Conservation (phyloP, 2,888 invertebrate genomes). For the Polymixis flavicincta region DNA sequence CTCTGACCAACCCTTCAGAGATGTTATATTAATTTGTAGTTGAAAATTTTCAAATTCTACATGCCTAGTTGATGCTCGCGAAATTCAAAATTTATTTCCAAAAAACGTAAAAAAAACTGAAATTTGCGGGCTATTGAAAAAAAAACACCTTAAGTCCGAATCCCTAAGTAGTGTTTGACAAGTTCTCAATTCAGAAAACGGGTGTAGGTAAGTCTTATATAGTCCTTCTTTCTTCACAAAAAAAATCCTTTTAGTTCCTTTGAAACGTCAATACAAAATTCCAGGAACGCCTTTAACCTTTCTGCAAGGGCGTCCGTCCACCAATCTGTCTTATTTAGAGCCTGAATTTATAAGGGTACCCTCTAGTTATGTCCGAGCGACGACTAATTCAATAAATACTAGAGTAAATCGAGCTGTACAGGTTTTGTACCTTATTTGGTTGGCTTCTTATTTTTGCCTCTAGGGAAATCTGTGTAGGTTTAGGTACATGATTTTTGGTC, state of each 20-base stretch:
- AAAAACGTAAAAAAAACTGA: background rate
- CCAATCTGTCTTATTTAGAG: conserved; percentile 41
- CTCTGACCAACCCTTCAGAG: too few relatives aligned
- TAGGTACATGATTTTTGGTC: background rate
- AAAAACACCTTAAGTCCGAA: background rate
- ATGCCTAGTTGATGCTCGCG: too few relatives aligned
- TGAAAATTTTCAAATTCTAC: background rate
- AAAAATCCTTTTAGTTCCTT: conserved; percentile 25
- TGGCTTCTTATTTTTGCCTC: conserved; percentile 26
- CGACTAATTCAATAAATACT: conserved; percentile 53
- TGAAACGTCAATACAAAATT: conserved; percentile 27
- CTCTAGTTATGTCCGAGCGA: conserved; percentile 23
- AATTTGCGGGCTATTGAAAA: background rate
- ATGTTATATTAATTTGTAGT: too few relatives aligned
- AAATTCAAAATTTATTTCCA: too few relatives aligned
- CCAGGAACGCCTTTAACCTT: conserved; percentile 15
- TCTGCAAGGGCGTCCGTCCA: conserved; percentile 4
- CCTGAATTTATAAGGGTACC: conserved; percentile 46
- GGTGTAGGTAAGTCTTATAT: background rate
- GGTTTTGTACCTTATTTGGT: conserved; percentile 25
- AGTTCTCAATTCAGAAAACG: background rate
- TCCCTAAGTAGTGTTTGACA: too few relatives aligned
- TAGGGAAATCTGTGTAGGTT: conserved; percentile 32
- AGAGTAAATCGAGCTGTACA: conserved; percentile 38
- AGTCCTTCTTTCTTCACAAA: background rate